Conservation (phyloP, 2,113 vertebrate species). For the Holacanthus passer region DNA sequence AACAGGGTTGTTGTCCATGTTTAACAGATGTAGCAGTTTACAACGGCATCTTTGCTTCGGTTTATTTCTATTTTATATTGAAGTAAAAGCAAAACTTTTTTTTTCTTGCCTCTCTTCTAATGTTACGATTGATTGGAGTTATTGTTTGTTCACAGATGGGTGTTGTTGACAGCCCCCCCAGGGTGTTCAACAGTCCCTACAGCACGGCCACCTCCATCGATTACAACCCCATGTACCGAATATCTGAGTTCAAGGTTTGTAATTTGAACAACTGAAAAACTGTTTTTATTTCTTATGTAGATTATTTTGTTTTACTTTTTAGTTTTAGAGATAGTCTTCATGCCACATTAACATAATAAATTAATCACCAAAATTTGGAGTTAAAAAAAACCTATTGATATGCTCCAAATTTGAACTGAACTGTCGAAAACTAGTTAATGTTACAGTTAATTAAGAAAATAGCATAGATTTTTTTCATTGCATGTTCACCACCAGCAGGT, state of each 20-base stretch:
- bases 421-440: no score
- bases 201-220: slow-evolving; percentile 69
- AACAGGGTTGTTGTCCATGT: background rate
- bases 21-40: background rate
- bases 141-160: slow-evolving; percentile 56
- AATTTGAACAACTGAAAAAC: background rate
- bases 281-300: background rate
- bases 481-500: background rate
- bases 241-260: slow-evolving; percentile 83
- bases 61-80: background rate
- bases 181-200: slow-evolving; percentile 86
- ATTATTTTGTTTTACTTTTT: background rate
- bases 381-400: background rate
- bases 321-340: background rate
- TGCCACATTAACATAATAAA: background rate
- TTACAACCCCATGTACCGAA: slow-evolving; percentile 73
- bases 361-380: background rate
- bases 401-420: background rate
- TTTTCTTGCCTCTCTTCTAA: background rate
- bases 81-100: background rate
- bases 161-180: slow-evolving; percentile 69
- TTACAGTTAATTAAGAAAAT: background rate
- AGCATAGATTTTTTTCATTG: background rate
- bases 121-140: background rate
- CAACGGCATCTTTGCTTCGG: background rate